These are phyloP conservation scores for Limosa lapponica DNA, from an alignment of 2,797 vertebrate genomes.

Conservation along the genomic window DNA sequence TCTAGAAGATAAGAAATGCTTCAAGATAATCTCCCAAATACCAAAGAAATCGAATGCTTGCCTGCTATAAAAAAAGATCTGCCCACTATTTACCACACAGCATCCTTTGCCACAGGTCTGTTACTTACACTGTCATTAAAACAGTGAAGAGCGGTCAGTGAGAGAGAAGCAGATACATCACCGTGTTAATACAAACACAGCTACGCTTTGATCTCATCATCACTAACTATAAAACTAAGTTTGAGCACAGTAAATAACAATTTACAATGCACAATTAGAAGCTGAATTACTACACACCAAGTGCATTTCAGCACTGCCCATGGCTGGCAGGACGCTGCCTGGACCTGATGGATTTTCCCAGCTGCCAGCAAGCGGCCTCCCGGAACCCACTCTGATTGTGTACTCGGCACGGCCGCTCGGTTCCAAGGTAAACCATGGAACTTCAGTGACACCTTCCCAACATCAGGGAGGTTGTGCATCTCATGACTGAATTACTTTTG, in stretches of 20 bases:
- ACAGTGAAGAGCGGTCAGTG: neutral
- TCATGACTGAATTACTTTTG: neutral
- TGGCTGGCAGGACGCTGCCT: neutral
- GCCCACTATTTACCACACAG: neutral
- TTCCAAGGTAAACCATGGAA: neutral
- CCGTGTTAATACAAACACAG: neutral
- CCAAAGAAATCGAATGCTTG: neutral
- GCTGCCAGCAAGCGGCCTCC: neutral
- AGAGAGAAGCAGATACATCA: neutral
- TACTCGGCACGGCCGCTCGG: fast-evolving
- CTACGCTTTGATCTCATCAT: neutral
- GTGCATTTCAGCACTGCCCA: neutral
- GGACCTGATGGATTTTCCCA: neutral
- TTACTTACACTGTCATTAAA: neutral
- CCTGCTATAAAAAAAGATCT: neutral
- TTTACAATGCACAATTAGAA: neutral
- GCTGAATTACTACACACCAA: neutral
- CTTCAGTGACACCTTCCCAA: neutral
- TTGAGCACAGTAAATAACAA: neutral
- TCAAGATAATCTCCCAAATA: neutral
- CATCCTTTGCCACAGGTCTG: fast-evolving
- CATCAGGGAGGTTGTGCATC: fast-evolving
- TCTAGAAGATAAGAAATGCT: neutral
- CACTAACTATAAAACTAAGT: neutral
- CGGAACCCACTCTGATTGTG: neutral